A percentile compares a stretch with the other conserved stretches of the same genome.
phyloP scores from a whole-genome alignment of 2,888 invertebrate genomes.

The Copidosoma aretas region DNA sequence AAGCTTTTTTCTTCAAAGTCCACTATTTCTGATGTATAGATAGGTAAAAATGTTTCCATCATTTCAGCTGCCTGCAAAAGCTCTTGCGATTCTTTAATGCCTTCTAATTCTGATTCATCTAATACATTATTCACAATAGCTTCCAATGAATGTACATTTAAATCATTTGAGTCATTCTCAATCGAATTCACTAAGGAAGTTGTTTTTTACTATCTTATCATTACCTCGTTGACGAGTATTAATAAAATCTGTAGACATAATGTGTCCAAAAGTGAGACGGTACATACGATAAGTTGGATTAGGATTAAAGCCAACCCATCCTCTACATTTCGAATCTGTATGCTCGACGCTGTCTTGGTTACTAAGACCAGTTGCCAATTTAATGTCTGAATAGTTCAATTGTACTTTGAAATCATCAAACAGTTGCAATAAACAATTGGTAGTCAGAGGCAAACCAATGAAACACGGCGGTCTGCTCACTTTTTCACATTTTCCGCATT shows the following conservation, averaged over 20 bases:
- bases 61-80: no score
- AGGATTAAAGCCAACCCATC: conserved; percentile 41
- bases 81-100: no score
- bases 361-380: conserved; percentile 32
- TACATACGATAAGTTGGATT: conserved; percentile 42
- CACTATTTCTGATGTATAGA: no score
- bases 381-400: conserved; percentile 25
- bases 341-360: conserved; percentile 43
- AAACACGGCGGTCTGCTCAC: conserved; percentile 34
- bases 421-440: conserved; percentile 16
- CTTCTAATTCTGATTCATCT: no score
- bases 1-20: no score
- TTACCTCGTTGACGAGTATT: conserved; percentile 33
- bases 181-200: not conserved
- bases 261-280: conserved; percentile 35
- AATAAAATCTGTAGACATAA: conserved; percentile 37
- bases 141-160: not conserved
- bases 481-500: not conserved
- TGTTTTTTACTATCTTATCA: conserved; percentile 9
- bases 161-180: not conserved
- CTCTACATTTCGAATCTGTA: conserved; percentile 39
- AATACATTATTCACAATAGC: not conserved
- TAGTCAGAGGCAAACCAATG: conserved; percentile 33
- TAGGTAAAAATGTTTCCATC: no score
- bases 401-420: conserved; percentile 22